Evolutionary conservation across 2,888 invertebrate species (phyloP), one percentile per base, ranked within the genome.

Genomic region (Petrolisthes cinctipes): DNA sequence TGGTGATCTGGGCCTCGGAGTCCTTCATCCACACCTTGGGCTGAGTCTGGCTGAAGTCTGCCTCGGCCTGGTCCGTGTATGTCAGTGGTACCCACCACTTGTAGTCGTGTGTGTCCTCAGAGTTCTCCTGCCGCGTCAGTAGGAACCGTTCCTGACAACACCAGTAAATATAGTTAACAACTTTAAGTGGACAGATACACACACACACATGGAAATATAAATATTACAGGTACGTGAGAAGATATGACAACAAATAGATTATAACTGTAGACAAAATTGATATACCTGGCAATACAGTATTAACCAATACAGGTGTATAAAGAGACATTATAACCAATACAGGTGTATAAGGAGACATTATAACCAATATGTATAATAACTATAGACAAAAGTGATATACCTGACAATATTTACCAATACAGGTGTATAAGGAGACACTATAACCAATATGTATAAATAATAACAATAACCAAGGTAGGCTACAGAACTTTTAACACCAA

Each of bases 81-180:
- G 94, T 95, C 75, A 95, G 92, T 0, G 95, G 95, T 20, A 95
- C 94, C 91, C 94, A 94, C 95, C 95, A 95, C 54, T 86, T 89
- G 84, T 92, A 91, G 57, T 86, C 89, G 68, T 92, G 91, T 93
- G 96, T 96, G 0, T 96, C 96, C 0, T 96, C 94, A 14, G 92
- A 85, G 54, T 89, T 86, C 7, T 89, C 68, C 7, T 56, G 83
- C 54, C 88, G 73, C 91, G 94, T 95, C 11, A 96, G 93, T 80
- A 95, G 94, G 91, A 97, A 97, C 82, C 96, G 94, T 92, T 95
- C 95, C 92, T 94, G 93, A 4, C 20, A 17, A 66, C 1, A 85
- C 54, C 23, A 68, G 54, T 37, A 56, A 71, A n/a, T 4, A 71
- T 7, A 71, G 71, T 71, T 71, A 71, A 20, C 37, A 37, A n/a